phyloP scores from a whole-genome alignment of 2,888 invertebrate species.

The Netelia inedita region DNA sequence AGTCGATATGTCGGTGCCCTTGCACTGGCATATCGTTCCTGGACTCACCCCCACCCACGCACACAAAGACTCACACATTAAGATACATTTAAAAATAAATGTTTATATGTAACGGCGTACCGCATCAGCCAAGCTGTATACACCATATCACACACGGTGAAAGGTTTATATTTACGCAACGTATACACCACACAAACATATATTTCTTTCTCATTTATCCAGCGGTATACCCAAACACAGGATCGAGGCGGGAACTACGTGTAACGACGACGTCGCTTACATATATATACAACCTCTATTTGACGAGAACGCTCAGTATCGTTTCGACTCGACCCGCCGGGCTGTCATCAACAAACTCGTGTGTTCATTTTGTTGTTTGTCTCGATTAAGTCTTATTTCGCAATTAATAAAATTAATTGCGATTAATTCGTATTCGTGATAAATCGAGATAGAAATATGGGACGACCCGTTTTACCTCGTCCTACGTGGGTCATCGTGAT shows the following conservation, averaged over 20 bases:
- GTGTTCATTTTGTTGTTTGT: not conserved
- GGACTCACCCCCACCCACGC: not conserved
- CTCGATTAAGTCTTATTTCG: not conserved
- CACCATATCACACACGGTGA: conserved; percentile 49
- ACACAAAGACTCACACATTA: not conserved
- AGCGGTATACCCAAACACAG: conserved; percentile 34
- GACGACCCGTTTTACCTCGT: conserved; percentile 31
- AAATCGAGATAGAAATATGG: conserved; percentile 48
- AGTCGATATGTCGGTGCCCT: not conserved
- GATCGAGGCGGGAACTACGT: conserved; percentile 60
- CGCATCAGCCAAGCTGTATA: conserved; percentile 27
- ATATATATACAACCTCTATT: conserved; percentile 78
- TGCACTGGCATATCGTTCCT: too few species aligned
- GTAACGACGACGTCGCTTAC: conserved; percentile 46
- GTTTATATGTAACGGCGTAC: not conserved
- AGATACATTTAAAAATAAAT: not conserved
- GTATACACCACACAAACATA: conserved; percentile 39
- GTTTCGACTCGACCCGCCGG: conserved; percentile 57
- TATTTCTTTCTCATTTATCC: conserved; percentile 71
- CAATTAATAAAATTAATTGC: not conserved
- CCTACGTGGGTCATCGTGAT: conserved; percentile 60
- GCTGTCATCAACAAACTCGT: conserved; percentile 4
- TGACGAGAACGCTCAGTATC: conserved; percentile 77
- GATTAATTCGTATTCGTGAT: not conserved
- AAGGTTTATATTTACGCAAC: conserved; percentile 65